Conservation (phyloP, 2,888 invertebrate genomes). For the Eristalinus aeneus region DNA sequence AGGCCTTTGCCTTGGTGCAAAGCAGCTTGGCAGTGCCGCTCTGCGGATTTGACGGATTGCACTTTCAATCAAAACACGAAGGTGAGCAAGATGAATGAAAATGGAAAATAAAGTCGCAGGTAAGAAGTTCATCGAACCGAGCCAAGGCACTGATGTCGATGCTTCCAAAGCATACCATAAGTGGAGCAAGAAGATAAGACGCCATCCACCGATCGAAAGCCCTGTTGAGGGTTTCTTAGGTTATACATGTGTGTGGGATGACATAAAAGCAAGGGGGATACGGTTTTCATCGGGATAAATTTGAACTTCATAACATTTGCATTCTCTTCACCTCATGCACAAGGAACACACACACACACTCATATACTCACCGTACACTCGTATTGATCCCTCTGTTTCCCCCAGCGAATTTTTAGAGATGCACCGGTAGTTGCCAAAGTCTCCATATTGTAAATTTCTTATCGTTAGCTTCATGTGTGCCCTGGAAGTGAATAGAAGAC, state of each 20-base stretch:
- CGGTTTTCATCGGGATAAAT: slow-evolving; percentile 46
- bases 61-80: slow-evolving; percentile 55
- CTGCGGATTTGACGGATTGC: slow-evolving; percentile 65
- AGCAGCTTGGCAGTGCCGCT: slow-evolving; percentile 60
- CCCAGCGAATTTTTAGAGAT: slow-evolving; percentile 96
- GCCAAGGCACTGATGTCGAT: slow-evolving; percentile 46
- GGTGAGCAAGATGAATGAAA: slow-evolving; percentile 37
- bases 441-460: slow-evolving; percentile 89
- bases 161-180: slow-evolving; percentile 17
- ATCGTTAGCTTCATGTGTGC: slow-evolving; percentile 95
- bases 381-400: slow-evolving; percentile 95
- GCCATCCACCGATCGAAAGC: slow-evolving; percentile 28
- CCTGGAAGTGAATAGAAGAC: slow-evolving; percentile 79
- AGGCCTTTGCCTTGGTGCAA: slow-evolving; percentile 51
- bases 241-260: background rate
- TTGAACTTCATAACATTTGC: slow-evolving; percentile 69
- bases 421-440: slow-evolving; percentile 95
- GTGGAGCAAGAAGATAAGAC: slow-evolving; percentile 44
- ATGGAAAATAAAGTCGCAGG: slow-evolving; percentile 65
- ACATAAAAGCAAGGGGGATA: slow-evolving; percentile 27
- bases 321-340: slow-evolving; percentile 38
- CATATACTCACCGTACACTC: slow-evolving; percentile 89
- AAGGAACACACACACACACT: slow-evolving; percentile 6
- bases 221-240: background rate
- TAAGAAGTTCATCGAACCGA: slow-evolving; percentile 55